Evolutionary conservation across 1,140 invertebrate species (phyloP).

Genomic region (Reticulitermes speratus): DNA sequence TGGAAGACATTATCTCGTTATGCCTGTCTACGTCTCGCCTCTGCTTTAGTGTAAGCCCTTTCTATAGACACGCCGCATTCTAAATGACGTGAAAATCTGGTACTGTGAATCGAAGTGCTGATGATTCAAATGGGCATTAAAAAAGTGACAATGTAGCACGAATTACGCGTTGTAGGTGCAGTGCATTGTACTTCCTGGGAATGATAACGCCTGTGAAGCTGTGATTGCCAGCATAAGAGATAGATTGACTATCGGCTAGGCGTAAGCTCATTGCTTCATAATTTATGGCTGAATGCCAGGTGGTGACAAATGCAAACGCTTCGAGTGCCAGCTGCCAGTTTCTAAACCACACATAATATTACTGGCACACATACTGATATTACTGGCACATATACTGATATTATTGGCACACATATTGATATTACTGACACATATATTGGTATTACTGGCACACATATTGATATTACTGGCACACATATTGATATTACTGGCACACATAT

Average conservation of each 20-base stretch:
- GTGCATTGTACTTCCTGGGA: neutral
- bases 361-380: neutral
- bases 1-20: no score
- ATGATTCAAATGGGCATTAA: neutral
- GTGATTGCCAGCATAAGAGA: neutral
- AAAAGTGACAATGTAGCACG: neutral
- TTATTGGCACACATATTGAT: no score
- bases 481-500: neutral
- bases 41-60: neutral
- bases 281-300: neutral
- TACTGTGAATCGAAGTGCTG: neutral
- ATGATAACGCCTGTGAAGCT: neutral
- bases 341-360: neutral
- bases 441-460: neutral
- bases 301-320: neutral
- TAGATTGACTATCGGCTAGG: neutral
- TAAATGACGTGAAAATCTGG: neutral
- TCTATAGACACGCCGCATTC: neutral
- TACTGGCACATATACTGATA: neutral
- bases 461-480: no score
- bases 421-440: neutral
- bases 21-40: no score
- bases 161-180: neutral
- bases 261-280: neutral
- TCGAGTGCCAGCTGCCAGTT: neutral